Evolutionary conservation across 2,113 vertebrate genomes (phyloP).

Genomic region (Gymnogyps californianus): DNA sequence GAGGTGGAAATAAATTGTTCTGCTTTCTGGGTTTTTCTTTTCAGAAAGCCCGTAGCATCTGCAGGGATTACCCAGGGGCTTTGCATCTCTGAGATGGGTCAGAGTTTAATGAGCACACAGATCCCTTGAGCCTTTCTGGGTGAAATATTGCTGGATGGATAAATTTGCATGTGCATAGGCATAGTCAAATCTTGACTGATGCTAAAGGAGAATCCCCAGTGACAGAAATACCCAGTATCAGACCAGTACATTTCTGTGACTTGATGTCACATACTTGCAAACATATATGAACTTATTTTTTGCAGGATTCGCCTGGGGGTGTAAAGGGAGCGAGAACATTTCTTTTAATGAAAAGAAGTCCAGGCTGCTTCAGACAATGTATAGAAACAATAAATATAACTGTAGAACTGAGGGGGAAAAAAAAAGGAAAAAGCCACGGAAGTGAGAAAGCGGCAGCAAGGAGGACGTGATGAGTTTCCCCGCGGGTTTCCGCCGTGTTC

Average conservation of each 20-base stretch:
- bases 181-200: neutral
- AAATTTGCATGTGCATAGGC: neutral
- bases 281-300: neutral
- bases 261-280: neutral
- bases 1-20: neutral
- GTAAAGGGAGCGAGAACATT: rapidly evolving
- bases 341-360: neutral
- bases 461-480: neutral
- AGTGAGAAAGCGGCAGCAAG: neutral
- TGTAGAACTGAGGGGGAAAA: neutral
- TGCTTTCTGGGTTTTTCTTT: neutral
- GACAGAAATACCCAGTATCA: neutral
- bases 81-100: neutral
- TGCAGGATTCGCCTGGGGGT: rapidly evolving
- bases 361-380: neutral
- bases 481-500: rapidly evolving
- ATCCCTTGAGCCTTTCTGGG: neutral
- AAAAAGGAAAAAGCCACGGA: neutral
- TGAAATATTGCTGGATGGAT: neutral
- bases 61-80: neutral
- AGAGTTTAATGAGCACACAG: neutral
- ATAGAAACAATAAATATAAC: conserved; percentile 17
- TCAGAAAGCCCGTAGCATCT: neutral
- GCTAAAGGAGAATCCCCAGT: neutral
- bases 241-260: neutral